phyloP scores from a whole-genome alignment of 1,140 invertebrate species.

The Physella acuta region DNA sequence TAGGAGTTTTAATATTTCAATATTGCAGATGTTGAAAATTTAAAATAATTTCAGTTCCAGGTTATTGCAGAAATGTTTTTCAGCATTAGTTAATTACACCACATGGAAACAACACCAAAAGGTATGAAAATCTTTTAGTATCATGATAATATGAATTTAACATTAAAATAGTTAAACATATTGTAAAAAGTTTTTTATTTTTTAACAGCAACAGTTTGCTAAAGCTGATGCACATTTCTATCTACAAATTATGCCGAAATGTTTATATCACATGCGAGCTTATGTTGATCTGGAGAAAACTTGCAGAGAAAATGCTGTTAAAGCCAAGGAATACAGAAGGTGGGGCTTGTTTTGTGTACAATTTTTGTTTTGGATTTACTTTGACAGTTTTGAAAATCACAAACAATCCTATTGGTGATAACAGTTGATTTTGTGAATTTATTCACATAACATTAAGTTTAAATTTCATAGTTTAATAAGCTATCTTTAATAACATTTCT shows the following conservation, averaged over 20 bases:
- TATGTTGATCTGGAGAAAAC: conserved; percentile 46
- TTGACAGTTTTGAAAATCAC: background rate
- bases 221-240: conserved; percentile 48
- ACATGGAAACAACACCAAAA: conserved; percentile 40
- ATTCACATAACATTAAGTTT: too few species aligned
- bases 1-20: too few species aligned
- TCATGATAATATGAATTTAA: background rate
- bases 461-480: too few species aligned
- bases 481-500: too few species aligned
- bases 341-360: background rate
- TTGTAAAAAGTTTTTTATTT: background rate
- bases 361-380: background rate
- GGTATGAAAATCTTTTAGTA: conserved; percentile 22
- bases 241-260: conserved; percentile 40
- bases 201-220: conserved; percentile 40
- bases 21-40: too few species aligned
- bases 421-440: too few species aligned
- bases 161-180: background rate
- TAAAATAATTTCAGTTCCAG: conserved; percentile 22
- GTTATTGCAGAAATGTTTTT: conserved; percentile 27
- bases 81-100: conserved; percentile 29
- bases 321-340: conserved; percentile 15
- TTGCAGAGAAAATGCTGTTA: conserved; percentile 37
- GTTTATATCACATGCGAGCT: conserved; percentile 36
- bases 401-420: background rate